Percentiles rank a stretch among this genome's conserved stretches.
Conservation (phyloP, 1,140 invertebrate species). For the Caenorhabditis remanei region DNA sequence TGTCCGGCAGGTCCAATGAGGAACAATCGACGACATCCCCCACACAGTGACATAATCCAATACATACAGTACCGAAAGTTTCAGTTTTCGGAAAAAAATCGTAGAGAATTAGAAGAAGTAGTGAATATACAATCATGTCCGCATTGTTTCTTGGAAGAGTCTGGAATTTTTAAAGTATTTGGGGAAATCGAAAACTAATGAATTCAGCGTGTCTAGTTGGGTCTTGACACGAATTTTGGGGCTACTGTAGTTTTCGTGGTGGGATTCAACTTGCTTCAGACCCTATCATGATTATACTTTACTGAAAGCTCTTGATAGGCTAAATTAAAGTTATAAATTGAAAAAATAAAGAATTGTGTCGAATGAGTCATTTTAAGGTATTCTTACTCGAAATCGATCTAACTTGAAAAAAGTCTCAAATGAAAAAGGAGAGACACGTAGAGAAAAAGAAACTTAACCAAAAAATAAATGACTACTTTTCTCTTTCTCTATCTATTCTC, state of each 20-base stretch:
- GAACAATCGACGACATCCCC: slow-evolving; percentile 31
- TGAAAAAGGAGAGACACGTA: neutral
- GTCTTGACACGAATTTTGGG: no score
- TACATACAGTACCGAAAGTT: slow-evolving; percentile 18
- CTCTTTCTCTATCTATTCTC: neutral
- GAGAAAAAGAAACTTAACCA: neutral
- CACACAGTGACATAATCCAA: slow-evolving; percentile 38
- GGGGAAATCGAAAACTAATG: no score
- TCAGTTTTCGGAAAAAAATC: neutral
- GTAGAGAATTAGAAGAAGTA: slow-evolving; percentile 11
- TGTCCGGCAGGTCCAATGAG: neutral
- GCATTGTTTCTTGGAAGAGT: neutral
- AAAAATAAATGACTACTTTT: slow-evolving; percentile 32
- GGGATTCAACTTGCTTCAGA: no score
- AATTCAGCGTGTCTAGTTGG: no score
- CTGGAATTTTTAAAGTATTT: no score
- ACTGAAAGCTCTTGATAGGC: no score
- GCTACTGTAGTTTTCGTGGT: no score
- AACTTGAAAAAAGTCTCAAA: neutral
- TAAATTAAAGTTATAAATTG: neutral
- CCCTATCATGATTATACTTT: no score
- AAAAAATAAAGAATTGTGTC: no score
- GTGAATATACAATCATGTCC: slow-evolving; percentile 48
- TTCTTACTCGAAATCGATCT: no score
- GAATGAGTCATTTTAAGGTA: no score